Conservation (phyloP, 1,140 invertebrate species). For the Euura saliciscinereae region DNA sequence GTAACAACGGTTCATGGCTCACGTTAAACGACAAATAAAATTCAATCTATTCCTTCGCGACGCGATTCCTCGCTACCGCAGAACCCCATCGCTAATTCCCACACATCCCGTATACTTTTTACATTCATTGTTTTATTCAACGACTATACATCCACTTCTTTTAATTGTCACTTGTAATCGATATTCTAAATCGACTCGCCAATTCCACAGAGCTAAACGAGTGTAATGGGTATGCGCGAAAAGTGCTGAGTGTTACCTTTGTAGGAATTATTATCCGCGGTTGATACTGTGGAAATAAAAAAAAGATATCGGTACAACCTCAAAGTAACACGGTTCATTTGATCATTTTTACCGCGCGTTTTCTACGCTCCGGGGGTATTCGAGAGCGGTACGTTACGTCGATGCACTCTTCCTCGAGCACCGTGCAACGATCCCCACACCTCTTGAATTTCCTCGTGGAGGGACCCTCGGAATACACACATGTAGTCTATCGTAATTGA, state of each 20-base stretch:
- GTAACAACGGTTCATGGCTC: not conserved
- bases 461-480: slow-evolving; percentile 11
- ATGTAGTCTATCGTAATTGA: slow-evolving; percentile 7
- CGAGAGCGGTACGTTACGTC: slow-evolving; percentile 11
- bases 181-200: not conserved
- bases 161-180: not conserved
- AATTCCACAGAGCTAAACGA: too few species aligned
- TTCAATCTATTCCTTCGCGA: too few species aligned
- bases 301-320: not conserved
- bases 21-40: not conserved
- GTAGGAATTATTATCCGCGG: too few species aligned
- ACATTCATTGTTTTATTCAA: not conserved
- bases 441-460: not conserved
- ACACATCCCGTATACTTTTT: not conserved
- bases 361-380: not conserved
- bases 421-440: slow-evolving; percentile 15
- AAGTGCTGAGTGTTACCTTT: too few species aligned
- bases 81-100: not conserved
- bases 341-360: not conserved
- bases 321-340: slow-evolving; percentile 7
- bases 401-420: slow-evolving; percentile 18
- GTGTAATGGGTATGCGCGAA: too few species aligned
- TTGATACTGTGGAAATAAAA: not conserved
- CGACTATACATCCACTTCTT: not conserved
- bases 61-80: not conserved